Conservation (phyloP, 2,113 vertebrate species). For the Neogale vison region DNA sequence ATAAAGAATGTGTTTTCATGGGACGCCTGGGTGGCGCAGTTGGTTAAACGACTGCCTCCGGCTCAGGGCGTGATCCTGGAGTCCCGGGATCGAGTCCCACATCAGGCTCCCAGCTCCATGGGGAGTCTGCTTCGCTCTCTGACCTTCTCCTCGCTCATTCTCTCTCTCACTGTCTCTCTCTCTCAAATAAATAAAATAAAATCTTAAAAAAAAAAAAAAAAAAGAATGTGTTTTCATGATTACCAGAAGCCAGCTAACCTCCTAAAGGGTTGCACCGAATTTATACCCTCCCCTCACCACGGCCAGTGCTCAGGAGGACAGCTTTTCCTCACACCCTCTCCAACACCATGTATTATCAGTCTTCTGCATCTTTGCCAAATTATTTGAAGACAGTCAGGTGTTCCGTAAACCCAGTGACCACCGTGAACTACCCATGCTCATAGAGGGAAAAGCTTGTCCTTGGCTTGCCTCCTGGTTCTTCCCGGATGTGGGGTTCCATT, state of each 20-base stretch:
- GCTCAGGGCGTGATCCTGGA: no score
- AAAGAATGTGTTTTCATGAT: background rate
- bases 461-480: background rate
- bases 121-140: no score
- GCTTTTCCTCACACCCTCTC: background rate
- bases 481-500: background rate
- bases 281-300: background rate
- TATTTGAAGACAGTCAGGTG: background rate
- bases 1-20: background rate
- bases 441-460: background rate
- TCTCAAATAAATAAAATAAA: no score
- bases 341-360: accelerated
- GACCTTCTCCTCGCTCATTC: no score
- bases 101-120: no score
- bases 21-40: no score
- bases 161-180: no score
- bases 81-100: no score
- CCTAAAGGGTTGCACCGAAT: no score
- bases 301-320: background rate
- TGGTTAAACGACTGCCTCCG: no score
- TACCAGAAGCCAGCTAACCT: background rate
- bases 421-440: background rate
- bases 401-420: background rate
- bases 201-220: no score
- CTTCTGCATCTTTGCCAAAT: background rate